Conservation (phyloP, 2,888 invertebrate genomes). For the Glyphotaelius pellucidus region DNA sequence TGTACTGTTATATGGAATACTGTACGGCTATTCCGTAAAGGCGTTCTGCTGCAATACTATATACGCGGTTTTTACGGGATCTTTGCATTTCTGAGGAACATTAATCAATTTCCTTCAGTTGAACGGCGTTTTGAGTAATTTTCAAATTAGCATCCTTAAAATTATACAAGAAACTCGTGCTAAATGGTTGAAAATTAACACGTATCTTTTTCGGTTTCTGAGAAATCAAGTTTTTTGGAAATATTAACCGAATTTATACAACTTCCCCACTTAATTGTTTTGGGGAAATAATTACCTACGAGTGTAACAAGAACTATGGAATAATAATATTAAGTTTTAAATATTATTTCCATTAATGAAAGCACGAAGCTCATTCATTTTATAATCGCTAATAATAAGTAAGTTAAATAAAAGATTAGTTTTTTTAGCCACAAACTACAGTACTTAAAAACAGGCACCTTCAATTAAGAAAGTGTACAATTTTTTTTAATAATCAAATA, state of each 20-base stretch:
- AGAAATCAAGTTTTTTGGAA: not conserved
- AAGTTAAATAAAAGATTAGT: no score
- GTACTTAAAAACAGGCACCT: no score
- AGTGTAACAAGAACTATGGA: no score
- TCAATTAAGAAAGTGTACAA: no score
- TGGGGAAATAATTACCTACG: no score
- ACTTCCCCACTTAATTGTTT: not conserved
- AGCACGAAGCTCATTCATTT: no score
- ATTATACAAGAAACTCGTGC: not conserved
- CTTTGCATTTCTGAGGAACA: not conserved
- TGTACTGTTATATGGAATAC: not conserved
- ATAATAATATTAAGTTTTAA: no score
- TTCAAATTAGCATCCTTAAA: not conserved
- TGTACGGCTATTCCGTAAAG: not conserved
- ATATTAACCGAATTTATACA: not conserved
- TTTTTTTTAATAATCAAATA: no score
- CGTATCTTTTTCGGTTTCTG: not conserved
- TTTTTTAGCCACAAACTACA: no score
- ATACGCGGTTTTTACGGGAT: not conserved
- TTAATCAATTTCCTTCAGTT: not conserved
- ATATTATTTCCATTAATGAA: no score
- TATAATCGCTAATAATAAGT: no score
- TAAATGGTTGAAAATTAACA: not conserved
- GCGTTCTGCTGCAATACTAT: slow-evolving; percentile 7
- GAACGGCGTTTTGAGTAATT: no score